Evolutionary conservation across 2,113 vertebrate genomes (phyloP).

Genomic region (Laterallus jamaicensis): DNA sequence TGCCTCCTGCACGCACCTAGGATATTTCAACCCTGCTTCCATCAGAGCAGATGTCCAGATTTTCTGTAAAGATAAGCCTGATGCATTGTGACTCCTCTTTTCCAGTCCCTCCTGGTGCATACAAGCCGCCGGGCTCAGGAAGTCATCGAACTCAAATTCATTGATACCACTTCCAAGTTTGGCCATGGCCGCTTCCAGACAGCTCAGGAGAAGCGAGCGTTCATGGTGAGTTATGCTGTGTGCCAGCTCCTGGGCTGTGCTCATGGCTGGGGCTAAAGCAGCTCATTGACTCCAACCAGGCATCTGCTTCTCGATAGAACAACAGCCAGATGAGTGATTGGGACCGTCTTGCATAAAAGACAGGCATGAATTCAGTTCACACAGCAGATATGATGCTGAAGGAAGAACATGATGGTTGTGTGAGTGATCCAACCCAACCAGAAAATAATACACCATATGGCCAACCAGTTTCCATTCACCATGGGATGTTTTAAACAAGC

Average conservation of each 20-base stretch:
- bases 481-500: not conserved
- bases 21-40: not conserved
- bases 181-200: constrained; percentile 84
- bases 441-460: constrained; percentile 37
- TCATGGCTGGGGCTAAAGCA: not conserved
- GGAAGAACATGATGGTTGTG: not conserved
- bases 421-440: constrained; percentile 19
- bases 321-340: not conserved
- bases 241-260: not conserved
- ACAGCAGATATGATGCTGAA: not conserved
- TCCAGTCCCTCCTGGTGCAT: constrained; percentile 80
- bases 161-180: constrained; percentile 86
- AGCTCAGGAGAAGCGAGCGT: constrained; percentile 79
- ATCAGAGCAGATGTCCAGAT: not conserved
- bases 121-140: constrained; percentile 74
- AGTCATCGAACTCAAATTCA: constrained; percentile 82
- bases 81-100: not conserved
- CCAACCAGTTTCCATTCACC: not conserved
- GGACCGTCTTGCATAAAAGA: not conserved
- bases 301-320: not conserved
- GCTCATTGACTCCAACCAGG: not conserved
- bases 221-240: constrained; percentile 77
- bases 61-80: not conserved
- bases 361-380: not conserved
- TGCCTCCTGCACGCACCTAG: not conserved